Base-by-base conservation (phyloP, 2,797 vertebrate species). In the Otus scops region DNA sequence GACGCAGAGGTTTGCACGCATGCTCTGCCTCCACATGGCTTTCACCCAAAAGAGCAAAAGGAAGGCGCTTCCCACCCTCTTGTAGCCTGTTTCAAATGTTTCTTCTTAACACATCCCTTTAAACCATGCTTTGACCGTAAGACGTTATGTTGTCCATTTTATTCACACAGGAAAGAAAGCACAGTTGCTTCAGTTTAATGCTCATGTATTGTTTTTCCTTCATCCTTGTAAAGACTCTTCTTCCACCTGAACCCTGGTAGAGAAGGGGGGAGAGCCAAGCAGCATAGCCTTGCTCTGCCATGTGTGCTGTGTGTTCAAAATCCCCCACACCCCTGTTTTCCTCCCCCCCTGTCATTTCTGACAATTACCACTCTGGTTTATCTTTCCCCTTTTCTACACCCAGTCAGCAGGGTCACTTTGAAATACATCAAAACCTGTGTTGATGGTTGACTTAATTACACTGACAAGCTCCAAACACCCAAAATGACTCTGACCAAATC, bases 1-100 rank as follows among this genome's bases (percentile, higher is more conserved):
- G 1, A 51, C 0, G 1, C 24, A 32, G 39, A 43, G 16, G 11
- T 38, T 61, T 68, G 34, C 34, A 78, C 2, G 1, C 2, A 0
- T 6, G 11, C 38, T 69, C 65, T 76, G 38, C 32, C 54, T 81
- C 38, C 30, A 22, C 12, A 3, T 0, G 3, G 24, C 14, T 81
- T 74, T 86, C 36, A 13, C 20, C 9, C 50, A 27, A 63, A 73
- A 24, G 7, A 74, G 56, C 28, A 74, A 54, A 87, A 32, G 27
- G 21, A 30, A 86, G 26, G 16, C 0, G 0, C 41, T 87, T 56
- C 57, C 48, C n/a, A 79, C 24, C 30, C 26, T 61, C 61, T 43
- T n/a, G 13, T 15, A 80, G 47, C 14, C 27, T 36, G 13, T 41
- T 91, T 60, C 1, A 2, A 64, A 57, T 75, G 16, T 38, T 39